Evolutionary conservation across 2,797 vertebrate genomes (phyloP).

Genomic region (Anolis apletophallus): DNA sequence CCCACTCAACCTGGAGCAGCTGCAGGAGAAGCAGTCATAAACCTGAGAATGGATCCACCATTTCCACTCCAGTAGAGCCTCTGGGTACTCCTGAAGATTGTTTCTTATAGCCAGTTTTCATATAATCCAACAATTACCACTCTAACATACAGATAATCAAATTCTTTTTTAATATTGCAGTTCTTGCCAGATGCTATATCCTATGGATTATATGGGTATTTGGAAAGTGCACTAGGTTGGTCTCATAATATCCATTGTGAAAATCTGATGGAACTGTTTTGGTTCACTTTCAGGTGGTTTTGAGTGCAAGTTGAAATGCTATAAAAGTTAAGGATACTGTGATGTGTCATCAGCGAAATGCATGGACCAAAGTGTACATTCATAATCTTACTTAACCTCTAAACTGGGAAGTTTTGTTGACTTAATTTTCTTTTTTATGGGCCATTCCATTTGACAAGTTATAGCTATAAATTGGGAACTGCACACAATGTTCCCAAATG

Average conservation of each 20-base stretch:
- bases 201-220: conserved; percentile 24
- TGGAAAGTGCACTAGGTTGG: conserved; percentile 31
- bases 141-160: background rate
- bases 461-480: conserved; percentile 55
- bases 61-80: no score
- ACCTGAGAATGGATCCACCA: no score
- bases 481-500: conserved; percentile 58
- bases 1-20: no score
- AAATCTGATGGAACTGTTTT: conserved; percentile 2
- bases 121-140: background rate
- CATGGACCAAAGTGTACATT: background rate
- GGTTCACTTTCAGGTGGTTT: conserved; percentile 47
- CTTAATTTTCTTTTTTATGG: conserved; percentile 28
- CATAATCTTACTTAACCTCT: conserved; percentile 27
- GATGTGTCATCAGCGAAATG: conserved; percentile 27
- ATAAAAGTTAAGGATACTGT: conserved; percentile 56
- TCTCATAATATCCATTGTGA: conserved; percentile 33
- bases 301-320: conserved; percentile 40
- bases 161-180: background rate
- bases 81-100: no score
- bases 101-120: background rate
- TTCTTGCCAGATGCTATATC: background rate
- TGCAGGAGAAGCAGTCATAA: no score
- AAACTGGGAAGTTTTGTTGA: background rate
- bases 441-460: background rate